phyloP scores from a whole-genome alignment of 2,888 invertebrate species.

The Taphrorychus bicolor region DNA sequence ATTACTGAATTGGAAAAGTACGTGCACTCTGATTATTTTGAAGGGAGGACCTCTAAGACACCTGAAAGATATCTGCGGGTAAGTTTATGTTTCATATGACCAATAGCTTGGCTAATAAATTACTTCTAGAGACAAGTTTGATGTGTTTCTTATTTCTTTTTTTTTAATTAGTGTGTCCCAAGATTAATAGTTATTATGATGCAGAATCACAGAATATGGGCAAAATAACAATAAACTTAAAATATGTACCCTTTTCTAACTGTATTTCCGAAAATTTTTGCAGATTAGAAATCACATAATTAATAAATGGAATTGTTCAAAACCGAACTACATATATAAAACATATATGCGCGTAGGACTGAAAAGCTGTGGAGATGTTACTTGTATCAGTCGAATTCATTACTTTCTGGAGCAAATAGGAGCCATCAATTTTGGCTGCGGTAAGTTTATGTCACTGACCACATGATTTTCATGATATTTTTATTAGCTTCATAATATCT shows the following conservation, averaged over 20 bases:
- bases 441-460: no score
- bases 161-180: neutral
- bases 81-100: no score
- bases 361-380: constrained; percentile 69
- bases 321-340: constrained; percentile 67
- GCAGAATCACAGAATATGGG: no score
- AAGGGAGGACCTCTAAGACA: constrained; percentile 63
- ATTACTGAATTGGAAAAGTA: constrained; percentile 64
- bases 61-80: constrained; percentile 65
- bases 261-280: no score
- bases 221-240: no score
- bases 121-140: neutral
- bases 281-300: constrained; percentile 67
- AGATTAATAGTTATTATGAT: no score
- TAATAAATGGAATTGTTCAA: constrained; percentile 62
- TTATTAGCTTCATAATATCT: no score
- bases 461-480: no score
- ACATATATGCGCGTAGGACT: constrained; percentile 65
- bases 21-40: constrained; percentile 66
- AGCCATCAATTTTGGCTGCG: constrained; percentile 69
- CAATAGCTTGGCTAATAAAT: neutral
- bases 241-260: no score
- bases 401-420: constrained; percentile 68
- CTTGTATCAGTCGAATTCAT: constrained; percentile 68
- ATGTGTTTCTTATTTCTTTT: neutral